Evolutionary conservation across 1,140 invertebrate species (phyloP).

Genomic region (Nebria ingens): DNA sequence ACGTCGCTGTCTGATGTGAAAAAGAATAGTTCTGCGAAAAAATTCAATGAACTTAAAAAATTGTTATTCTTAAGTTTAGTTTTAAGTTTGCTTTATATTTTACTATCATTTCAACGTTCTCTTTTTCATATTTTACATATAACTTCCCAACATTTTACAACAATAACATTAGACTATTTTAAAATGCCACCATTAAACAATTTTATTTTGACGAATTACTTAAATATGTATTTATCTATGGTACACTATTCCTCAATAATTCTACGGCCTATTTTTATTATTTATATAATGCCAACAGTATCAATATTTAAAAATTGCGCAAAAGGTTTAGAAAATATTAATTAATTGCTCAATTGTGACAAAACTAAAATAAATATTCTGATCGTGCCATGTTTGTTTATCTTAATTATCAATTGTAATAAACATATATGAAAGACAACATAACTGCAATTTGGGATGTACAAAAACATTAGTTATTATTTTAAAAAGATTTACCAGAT

Average conservation of each 20-base stretch:
- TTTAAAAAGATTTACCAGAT: constrained; percentile 1
- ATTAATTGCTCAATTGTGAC: constrained; percentile 1
- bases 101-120: constrained; percentile 26
- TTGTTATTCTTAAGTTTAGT: constrained; percentile 24
- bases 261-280: constrained; percentile 21
- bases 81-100: constrained; percentile 21
- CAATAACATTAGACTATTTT: constrained; percentile 19
- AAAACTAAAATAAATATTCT: constrained; percentile 2
- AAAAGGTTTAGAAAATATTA: not conserved
- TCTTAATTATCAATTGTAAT: too few species aligned
- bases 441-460: too few species aligned
- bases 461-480: too few species aligned
- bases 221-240: constrained; percentile 22
- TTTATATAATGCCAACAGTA: constrained; percentile 21
- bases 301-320: not conserved
- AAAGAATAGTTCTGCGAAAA: constrained; percentile 23
- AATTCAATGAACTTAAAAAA: constrained; percentile 22
- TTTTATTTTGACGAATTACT: constrained; percentile 18
- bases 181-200: constrained; percentile 25
- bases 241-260: constrained; percentile 24
- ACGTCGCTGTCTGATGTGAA: constrained; percentile 18
- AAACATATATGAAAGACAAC: too few species aligned
- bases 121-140: constrained; percentile 23
- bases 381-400: too few species aligned
- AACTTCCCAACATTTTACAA: constrained; percentile 16